Conservation (phyloP, 2,113 vertebrate genomes). For the Brachionichthys hirsutus region DNA sequence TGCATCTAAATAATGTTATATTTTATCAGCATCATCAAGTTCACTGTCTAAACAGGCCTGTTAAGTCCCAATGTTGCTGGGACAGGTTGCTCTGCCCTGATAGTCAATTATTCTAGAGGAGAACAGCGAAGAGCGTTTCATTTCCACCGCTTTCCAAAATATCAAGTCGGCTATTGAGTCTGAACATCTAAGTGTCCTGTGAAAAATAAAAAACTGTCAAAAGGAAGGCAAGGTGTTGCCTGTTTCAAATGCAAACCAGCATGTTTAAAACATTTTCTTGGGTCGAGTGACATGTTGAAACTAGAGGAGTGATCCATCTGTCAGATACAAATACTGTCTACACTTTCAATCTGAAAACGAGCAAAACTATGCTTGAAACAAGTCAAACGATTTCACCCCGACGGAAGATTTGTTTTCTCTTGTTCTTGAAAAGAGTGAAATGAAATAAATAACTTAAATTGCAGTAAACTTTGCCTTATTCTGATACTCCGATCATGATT, state of each 20-base stretch:
- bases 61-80: conserved; percentile 18
- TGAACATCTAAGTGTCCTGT: conserved; percentile 34
- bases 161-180: conserved; percentile 24
- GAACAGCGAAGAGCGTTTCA: conserved; percentile 20
- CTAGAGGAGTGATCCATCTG: conserved; percentile 48
- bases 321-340: conserved; percentile 54
- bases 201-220: conserved; percentile 47
- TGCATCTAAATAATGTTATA: conserved; percentile 20
- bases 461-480: conserved; percentile 5
- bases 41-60: neutral
- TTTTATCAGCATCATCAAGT: conserved; percentile 3
- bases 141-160: conserved; percentile 31
- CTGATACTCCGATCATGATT: neutral
- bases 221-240: conserved; percentile 61
- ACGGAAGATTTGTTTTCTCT: conserved; percentile 42
- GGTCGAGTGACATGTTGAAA: conserved; percentile 59
- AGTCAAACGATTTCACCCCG: conserved; percentile 65
- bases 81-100: conserved; percentile 30
- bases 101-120: conserved; percentile 8
- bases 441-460: conserved; percentile 25
- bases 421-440: conserved; percentile 37
- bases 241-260: conserved; percentile 70
- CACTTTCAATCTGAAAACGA: conserved; percentile 53
- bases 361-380: conserved; percentile 57
- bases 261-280: conserved; percentile 59